Evolutionary conservation across 2,888 invertebrate genomes (phyloP).

Genomic region (Schizaphis graminum): DNA sequence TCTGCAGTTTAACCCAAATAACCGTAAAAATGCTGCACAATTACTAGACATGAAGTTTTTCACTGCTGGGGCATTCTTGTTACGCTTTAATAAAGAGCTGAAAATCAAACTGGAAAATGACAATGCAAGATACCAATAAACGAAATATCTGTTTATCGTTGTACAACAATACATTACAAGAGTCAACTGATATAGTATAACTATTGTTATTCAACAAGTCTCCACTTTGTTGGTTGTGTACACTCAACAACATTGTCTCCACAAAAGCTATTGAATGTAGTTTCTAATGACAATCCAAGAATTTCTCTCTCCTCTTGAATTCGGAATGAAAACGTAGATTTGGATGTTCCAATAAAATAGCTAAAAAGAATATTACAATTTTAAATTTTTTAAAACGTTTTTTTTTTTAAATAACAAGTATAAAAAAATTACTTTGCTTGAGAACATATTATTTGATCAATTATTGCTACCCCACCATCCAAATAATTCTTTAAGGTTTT

Average conservation of each 20-base stretch:
- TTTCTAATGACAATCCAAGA: conserved; percentile 83
- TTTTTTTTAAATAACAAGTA: conserved; percentile 67
- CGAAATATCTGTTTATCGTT: background rate
- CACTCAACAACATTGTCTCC: conserved; percentile 76
- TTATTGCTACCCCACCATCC: conserved; percentile 91
- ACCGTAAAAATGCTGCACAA: conserved; percentile 36
- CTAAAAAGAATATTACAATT: conserved; percentile 69
- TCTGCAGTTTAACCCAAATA: conserved; percentile 42
- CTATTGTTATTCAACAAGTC: conserved; percentile 72
- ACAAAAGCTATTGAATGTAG: conserved; percentile 92
- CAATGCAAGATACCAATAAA: conserved; percentile 15
- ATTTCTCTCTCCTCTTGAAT: conserved; percentile 99
- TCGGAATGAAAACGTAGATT: conserved; percentile 95
- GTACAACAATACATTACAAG: background rate
- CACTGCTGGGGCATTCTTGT: background rate
- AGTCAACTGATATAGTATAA: background rate
- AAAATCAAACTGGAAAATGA: conserved; percentile 17
- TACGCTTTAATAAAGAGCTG: background rate
- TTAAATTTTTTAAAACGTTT: conserved; percentile 42
- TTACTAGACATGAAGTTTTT: conserved; percentile 47
- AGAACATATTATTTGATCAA: conserved; percentile 96
- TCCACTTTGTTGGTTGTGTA: conserved; percentile 83
- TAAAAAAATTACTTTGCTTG: conserved; percentile 76
- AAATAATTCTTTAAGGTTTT: conserved; percentile 72
- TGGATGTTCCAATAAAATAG: conserved; percentile 91